Evolutionary conservation across 2,797 vertebrate genomes (phyloP).

Genomic region (Phalanger gymnotis): DNA sequence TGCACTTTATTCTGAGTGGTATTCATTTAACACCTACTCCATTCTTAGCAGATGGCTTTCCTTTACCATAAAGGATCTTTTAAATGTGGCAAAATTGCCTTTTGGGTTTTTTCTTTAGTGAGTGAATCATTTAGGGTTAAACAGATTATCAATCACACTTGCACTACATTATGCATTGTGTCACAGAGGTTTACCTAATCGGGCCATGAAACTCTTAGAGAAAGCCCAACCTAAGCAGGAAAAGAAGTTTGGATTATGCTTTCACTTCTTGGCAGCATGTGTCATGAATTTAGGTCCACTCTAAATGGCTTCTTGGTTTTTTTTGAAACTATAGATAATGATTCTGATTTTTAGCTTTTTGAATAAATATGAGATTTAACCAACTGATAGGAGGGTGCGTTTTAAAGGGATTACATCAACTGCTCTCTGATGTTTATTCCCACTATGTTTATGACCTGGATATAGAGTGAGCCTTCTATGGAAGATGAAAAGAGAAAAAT

Average conservation of each 20-base stretch:
- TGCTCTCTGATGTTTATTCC: not conserved
- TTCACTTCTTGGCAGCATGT: not conserved
- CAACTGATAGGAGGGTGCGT: not conserved
- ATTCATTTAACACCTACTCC: not conserved
- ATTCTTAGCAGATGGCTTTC: not conserved
- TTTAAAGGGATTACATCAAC: not conserved
- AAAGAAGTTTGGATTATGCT: not conserved
- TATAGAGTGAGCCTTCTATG: not conserved
- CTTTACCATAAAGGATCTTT: not conserved
- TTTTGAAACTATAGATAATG: not conserved
- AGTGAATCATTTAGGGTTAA: constrained; percentile 4
- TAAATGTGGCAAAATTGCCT: not conserved
- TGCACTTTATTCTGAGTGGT: not conserved
- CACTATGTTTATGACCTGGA: not conserved
- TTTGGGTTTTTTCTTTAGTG: not conserved
- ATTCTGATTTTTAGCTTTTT: not conserved
- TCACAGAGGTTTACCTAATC: not conserved
- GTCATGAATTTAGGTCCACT: not conserved
- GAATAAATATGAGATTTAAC: not conserved
- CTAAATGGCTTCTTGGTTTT: not conserved
- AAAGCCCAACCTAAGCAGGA: not conserved
- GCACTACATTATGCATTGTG: not conserved
- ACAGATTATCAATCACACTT: not conserved
- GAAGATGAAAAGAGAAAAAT: not conserved
- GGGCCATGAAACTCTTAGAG: not conserved